Base-by-base conservation (phyloP, 2,797 vertebrate genomes). In the Gila robusta region DNA sequence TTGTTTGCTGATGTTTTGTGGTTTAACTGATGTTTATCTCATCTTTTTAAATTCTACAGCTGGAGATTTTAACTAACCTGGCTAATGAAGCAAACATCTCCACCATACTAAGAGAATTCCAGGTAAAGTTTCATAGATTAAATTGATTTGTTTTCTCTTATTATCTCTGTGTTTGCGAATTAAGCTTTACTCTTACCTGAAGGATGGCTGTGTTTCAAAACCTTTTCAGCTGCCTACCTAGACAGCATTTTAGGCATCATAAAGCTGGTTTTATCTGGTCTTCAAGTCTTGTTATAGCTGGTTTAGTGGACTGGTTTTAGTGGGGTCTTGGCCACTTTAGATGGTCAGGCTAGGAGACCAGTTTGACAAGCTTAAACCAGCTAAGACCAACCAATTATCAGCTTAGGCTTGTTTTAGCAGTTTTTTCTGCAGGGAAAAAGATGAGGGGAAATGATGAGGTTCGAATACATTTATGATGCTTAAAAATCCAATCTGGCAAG, bases 1-100 rank as follows among this genome's bases (percentile, higher is more conserved):
- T 32, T 28, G 35, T 59, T 59, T 56, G 11, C 10, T 56, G 1
- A 79, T 64, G 52, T 64, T 72, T 49, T 44, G 19, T 32, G 5
- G 39, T 9, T 71, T 74, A 14, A 32, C 0, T 32, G 14, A 2
- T 73, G 39, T 14, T 71, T 74, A 21, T 44, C 1, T 32, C 28
- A 3, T 73, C 8, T 83, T 17, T 73, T 64, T 5, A 35, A 49
- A 74, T 80, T 90, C 89, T 89, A 69, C 91, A 99, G 98, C 94
- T 99, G 93, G 98, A 99, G 95, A 97, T 99, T 91, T 93, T 99
- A 93, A 99, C 98, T 85, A 99, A 97, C 91, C 93, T 99, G 90
- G 97, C 98, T 88, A 99, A 97, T 78, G 98, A 99, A 93, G 96
- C 98, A 32, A 99, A 98, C 92, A 98, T 99, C 93, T 98, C 98